These are phyloP conservation scores for Sceloporus undulatus DNA, from an alignment of 2,113 vertebrate species.

Conservation along the genomic window DNA sequence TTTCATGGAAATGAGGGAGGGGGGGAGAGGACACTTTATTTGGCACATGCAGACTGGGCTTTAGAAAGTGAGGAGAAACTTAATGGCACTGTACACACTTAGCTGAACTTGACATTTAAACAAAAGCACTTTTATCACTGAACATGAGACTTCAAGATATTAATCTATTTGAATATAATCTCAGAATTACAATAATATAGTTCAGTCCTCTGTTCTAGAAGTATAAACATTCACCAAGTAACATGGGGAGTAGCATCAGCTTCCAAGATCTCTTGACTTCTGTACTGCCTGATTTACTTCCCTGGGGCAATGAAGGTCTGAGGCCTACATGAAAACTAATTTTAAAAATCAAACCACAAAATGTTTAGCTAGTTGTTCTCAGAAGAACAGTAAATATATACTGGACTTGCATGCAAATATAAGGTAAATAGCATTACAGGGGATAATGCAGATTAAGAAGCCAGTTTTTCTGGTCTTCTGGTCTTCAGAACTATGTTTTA, in stretches of 20 bases:
- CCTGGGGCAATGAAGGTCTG: constrained; percentile 63
- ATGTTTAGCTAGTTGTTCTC: constrained; percentile 51
- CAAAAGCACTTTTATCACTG: constrained; percentile 58
- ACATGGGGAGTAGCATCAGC: constrained; percentile 44
- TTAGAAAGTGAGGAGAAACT: constrained; percentile 25
- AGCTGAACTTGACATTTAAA: constrained; percentile 41
- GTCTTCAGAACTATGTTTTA: constrained; percentile 49
- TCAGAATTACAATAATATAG: constrained; percentile 26
- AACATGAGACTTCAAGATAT: constrained; percentile 38
- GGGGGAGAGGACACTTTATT: too few species aligned
- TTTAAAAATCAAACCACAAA: constrained; percentile 53
- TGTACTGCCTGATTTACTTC: constrained; percentile 53
- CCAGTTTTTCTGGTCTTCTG: constrained; percentile 30
- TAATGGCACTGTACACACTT: constrained; percentile 37
- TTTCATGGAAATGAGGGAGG: too few species aligned
- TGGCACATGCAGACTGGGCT: too few species aligned
- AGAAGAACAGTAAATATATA: background rate
- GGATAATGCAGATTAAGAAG: constrained; percentile 51
- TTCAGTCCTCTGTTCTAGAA: constrained; percentile 35
- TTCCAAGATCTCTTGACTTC: constrained; percentile 49
- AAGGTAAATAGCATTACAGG: constrained; percentile 61
- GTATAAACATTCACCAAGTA: constrained; percentile 52
- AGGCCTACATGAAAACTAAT: constrained; percentile 49
- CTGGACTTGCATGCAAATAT: constrained; percentile 18
- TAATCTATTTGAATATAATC: constrained; percentile 43